A percentile compares a stretch with the other conserved stretches of the same genome.
Evolutionary conservation across 92 coral and sea anemone species (phyloP).

Genomic region (Zoanthus solanderi): DNA sequence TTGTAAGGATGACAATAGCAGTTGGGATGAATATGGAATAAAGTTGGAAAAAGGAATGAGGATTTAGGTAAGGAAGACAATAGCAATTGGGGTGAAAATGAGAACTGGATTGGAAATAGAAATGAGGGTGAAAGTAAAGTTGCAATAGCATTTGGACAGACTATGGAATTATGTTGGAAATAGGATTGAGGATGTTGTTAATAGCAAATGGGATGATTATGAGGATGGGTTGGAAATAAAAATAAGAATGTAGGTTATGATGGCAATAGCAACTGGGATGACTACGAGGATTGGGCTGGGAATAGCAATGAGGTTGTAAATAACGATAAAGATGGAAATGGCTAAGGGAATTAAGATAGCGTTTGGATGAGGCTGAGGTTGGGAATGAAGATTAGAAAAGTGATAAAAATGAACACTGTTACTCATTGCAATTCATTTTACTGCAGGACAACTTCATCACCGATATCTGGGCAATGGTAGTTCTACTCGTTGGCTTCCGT

Average conservation of each 20-base stretch:
- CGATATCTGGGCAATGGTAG: slow-evolving; percentile 5
- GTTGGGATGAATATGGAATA: neutral
- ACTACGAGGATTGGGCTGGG: neutral
- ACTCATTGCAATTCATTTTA: neutral
- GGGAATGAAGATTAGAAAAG: neutral
- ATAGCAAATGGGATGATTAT: neutral
- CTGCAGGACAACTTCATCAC: slow-evolving; percentile 6
- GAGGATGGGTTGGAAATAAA: neutral
- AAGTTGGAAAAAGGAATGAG: neutral
- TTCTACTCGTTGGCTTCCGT: neutral
- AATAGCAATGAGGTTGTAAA: neutral
- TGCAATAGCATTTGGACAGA: neutral
- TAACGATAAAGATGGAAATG: neutral
- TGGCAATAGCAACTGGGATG: neutral
- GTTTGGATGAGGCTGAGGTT: neutral
- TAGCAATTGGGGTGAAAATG: too few species aligned
- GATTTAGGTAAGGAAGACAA: neutral
- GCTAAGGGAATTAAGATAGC: too few species aligned
- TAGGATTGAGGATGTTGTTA: neutral
- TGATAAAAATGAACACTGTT: neutral
- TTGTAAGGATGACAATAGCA: neutral
- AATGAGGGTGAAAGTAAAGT: neutral
- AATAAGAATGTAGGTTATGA: neutral
- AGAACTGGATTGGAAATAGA: neutral
- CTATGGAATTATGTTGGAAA: too few species aligned